Conservation (phyloP, 2,888 invertebrate genomes). For the Polymixis lichenea region DNA sequence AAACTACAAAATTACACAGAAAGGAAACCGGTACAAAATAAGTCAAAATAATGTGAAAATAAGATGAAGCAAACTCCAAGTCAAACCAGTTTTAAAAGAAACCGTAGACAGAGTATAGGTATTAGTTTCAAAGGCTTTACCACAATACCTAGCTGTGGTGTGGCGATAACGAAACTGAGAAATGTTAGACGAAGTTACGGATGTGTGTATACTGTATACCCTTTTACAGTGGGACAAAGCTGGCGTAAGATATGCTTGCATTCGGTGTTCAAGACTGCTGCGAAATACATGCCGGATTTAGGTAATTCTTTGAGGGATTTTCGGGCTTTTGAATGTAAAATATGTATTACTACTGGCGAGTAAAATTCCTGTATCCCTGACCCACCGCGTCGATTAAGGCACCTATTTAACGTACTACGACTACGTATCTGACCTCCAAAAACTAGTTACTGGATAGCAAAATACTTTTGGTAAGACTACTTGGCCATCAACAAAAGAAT, state of each 20-base stretch:
- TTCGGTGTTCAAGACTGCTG: constrained; percentile 22
- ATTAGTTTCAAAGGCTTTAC: constrained; percentile 54
- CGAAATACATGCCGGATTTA: neutral
- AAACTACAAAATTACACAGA: constrained; percentile 4
- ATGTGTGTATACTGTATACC: constrained; percentile 13
- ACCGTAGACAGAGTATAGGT: constrained; percentile 33
- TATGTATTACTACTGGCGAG: too few species aligned
- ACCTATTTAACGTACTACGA: neutral
- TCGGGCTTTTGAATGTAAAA: neutral
- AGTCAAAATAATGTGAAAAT: constrained; percentile 40
- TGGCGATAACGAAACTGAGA: constrained; percentile 15
- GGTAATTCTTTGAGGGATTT: neutral
- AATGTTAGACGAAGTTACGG: constrained; percentile 26
- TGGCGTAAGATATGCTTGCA: constrained; percentile 30
- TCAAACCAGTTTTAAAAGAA: constrained; percentile 50
- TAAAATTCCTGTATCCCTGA: too few species aligned
- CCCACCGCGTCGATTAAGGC: too few species aligned
- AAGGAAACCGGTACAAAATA: constrained; percentile 29
- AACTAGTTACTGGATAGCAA: neutral
- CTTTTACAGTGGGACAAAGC: constrained; percentile 24
- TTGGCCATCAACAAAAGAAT: neutral
- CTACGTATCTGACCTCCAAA: neutral
- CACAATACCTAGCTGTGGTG: constrained; percentile 41
- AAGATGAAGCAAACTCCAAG: constrained; percentile 15
- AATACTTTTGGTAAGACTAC: neutral